Evolutionary conservation across 92 coral and sea anemone genomes (phyloP).

Genomic region (Actinostola sp.): DNA sequence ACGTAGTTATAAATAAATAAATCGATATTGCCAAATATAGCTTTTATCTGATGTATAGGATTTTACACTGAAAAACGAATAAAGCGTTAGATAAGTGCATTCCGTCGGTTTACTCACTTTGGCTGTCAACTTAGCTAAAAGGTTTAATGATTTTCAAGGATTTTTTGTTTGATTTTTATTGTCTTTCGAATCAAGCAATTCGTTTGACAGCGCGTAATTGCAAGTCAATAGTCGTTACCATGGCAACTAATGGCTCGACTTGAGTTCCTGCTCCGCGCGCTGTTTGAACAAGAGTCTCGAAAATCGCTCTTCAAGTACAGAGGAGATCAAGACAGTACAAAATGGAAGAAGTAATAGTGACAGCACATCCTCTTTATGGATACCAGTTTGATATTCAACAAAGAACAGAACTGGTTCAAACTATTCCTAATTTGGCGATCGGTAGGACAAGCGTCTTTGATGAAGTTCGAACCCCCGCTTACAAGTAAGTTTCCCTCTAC

Average conservation of each 20-base stretch:
- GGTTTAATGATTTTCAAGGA: not conserved
- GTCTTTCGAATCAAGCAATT: too few species aligned
- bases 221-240: constrained; percentile 37
- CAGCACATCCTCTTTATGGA: constrained; percentile 68
- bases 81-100: too few species aligned
- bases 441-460: constrained; percentile 69
- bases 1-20: too few species aligned
- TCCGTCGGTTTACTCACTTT: not conserved
- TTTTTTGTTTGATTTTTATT: too few species aligned
- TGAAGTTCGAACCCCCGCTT: constrained; percentile 80
- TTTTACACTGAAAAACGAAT: too few species aligned
- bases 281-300: constrained; percentile 5
- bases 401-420: constrained; percentile 33
- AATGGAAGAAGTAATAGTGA: constrained; percentile 71
- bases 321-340: not conserved
- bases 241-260: constrained; percentile 48
- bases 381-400: constrained; percentile 55
- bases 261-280: constrained; percentile 18
- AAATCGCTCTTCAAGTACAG: constrained; percentile 3
- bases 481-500: constrained; percentile 82
- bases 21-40: too few species aligned
- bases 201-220: constrained; percentile 9
- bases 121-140: not conserved
- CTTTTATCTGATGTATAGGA: too few species aligned
- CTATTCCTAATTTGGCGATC: constrained; percentile 68